Percentiles rank a stretch among this genome's conserved stretches.
Evolutionary conservation across 2,888 invertebrate genomes (phyloP).

Genomic region (Coremacera marginata): DNA sequence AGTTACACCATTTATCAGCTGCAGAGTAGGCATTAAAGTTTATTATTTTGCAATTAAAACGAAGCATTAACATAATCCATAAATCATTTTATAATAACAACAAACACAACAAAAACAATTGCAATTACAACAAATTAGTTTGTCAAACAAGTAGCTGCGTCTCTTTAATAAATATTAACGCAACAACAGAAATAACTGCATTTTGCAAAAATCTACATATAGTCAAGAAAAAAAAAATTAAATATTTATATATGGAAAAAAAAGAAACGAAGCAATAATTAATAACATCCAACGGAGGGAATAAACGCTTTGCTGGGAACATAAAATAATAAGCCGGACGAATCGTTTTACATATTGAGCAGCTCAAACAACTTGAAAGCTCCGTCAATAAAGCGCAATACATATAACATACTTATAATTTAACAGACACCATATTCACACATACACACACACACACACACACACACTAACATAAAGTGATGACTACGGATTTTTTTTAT

Average conservation of each 20-base stretch:
- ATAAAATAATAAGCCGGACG: constrained; percentile 59
- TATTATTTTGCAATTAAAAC: constrained; percentile 60
- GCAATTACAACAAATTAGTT: neutral
- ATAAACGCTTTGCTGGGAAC: constrained; percentile 38
- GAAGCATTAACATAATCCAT: constrained; percentile 62
- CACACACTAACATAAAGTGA: neutral
- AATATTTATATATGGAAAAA: neutral
- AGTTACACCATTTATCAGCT: neutral
- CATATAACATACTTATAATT: constrained; percentile 3
- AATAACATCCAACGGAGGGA: constrained; percentile 47
- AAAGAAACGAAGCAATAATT: constrained; percentile 45
- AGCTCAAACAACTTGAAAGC: constrained; percentile 43
- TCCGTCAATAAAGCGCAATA: constrained; percentile 40
- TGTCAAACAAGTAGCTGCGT: constrained; percentile 2
- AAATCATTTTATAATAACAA: constrained; percentile 57
- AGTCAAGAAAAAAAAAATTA: constrained; percentile 12
- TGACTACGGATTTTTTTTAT: neutral
- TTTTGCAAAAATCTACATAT: constrained; percentile 47
- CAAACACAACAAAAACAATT: constrained; percentile 30
- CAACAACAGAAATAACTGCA: constrained; percentile 23
- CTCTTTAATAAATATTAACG: neutral
- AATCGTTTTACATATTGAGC: constrained; percentile 52
- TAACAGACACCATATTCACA: constrained; percentile 39
- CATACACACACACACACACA: neutral
- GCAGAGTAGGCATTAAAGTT: neutral